Base-by-base conservation (phyloP, 2,888 invertebrate species). In the Cremastinae sp. region DNA sequence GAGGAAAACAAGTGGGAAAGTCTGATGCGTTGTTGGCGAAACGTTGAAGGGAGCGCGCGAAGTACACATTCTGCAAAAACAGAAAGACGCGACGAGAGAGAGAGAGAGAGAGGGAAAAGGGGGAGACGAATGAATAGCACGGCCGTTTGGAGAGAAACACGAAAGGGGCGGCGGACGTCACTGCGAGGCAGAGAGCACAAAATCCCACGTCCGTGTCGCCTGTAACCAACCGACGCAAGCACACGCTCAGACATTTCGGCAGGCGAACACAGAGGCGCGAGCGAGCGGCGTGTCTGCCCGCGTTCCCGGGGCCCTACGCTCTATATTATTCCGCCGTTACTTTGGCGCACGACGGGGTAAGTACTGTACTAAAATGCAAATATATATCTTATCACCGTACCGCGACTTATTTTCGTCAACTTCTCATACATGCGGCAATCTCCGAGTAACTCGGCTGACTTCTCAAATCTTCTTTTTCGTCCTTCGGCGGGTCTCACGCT, bases 291-390 rank as follows among this genome's bases (percentile, higher is more conserved):
- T n/a, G n/a, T n/a, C n/a, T n/a, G n/a, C n/a, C n/a, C n/a, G n/a
- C n/a, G n/a, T n/a, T n/a, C n/a, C n/a, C n/a, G n/a, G n/a, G n/a
- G n/a, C n/a, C n/a, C n/a, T n/a, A n/a, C n/a, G n/a, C n/a, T n/a
- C n/a, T n/a, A n/a, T n/a, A n/a, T n/a, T n/a, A n/a, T 41, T 4
- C 1, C 41, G 12, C 41, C 10, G 45, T 78, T 28, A 28, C 28
- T 28, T 28, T 5, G 28, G 70, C 75, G 73, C 58, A 81, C 28
- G 82, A 80, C 81, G 78, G n/a, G n/a, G 81, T 81, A 83, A 84
- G 68, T 81, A 81, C 75, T 80, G 12, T 36, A 80, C 82, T 84
- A 84, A 85, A 85, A 86, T 86, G 86, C 82, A 84, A 86, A 85
- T 66, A 54, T 84, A 85, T 66, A 54, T 84, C 81, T 82, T 82